Evolutionary conservation across 2,888 invertebrate species (phyloP), one percentile per base, ranked within the genome.

Genomic region (Aphidius colemani): DNA sequence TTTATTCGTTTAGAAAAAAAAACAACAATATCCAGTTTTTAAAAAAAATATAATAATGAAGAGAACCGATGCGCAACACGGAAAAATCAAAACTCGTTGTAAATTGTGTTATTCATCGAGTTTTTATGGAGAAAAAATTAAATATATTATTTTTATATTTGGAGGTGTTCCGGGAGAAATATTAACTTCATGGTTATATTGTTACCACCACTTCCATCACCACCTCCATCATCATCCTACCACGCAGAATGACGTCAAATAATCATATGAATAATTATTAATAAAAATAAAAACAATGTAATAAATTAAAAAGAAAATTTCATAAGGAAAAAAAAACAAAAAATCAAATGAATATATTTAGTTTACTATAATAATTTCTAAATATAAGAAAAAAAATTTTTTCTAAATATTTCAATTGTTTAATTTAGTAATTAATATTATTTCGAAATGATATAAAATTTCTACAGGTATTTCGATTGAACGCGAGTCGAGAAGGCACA

Each of bases 401-500:
- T 5, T 4, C 5, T 46, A 53, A 57, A 57, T 43, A 43, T 44
- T 8, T 18, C 48, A 7, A 44, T 8, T 41, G 9, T 18, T 5
- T n/a, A 11, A 41, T 55, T 40, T 43, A 11, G 6, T n/a, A 18
- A 57, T 45, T 30, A 46, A 57, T 57, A 18, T 8, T 46, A 41
- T 51, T 51, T 39, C 55, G 58, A 63, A 56, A 63, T 64, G 44
- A 60, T 18, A 18, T 18, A 18, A 18, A 18, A 18, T 18, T 18
- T 18, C 13, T 18, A 18, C 13, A 18, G 13, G 46, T 58, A 60
- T 50, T 48, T 48, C 11, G n/a, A n/a, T 48, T 48, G 48, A 48
- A 48, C 44, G 11, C 13, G 57, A 18, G 58, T 45, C 45, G 59
- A 50, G 65, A 67, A 69, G 30, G 62, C 66, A 68, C 65, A 68